phyloP scores from a whole-genome alignment of 2,888 invertebrate genomes.

The Eustalomyia histrio region DNA sequence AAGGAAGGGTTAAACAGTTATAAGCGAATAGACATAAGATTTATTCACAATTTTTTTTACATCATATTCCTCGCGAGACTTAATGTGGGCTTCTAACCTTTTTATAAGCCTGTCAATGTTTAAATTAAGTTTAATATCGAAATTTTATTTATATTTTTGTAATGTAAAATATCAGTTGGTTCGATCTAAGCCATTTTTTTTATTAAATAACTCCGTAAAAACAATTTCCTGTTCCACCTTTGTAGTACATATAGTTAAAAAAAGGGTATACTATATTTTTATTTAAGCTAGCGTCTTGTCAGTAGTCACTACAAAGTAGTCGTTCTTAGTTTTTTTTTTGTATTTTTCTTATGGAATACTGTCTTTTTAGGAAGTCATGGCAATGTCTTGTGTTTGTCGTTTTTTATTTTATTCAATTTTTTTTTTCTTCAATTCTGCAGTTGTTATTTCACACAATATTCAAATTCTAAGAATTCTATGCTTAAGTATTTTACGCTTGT shows the following conservation, averaged over 20 bases:
- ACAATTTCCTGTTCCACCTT: background rate
- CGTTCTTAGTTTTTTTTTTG: conserved; percentile 27
- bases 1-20: too few species aligned
- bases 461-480: conserved; percentile 66
- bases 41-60: too few species aligned
- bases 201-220: too few species aligned
- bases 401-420: background rate
- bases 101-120: too few species aligned
- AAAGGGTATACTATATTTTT: conserved; percentile 9
- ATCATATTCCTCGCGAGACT: too few species aligned
- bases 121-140: too few species aligned
- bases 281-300: conserved; percentile 55
- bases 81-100: too few species aligned
- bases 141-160: too few species aligned
- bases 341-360: conserved; percentile 46
- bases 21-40: too few species aligned
- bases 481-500: conserved; percentile 69
- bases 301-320: conserved; percentile 44
- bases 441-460: conserved; percentile 66
- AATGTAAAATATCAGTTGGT: too few species aligned
- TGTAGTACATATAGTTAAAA: background rate
- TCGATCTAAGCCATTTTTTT: too few species aligned
- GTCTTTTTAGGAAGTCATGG: conserved; percentile 60
- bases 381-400: conserved; percentile 45
- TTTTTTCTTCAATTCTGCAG: conserved; percentile 40